Base-by-base conservation (phyloP, 2,113 vertebrate species). In the Cavia porcellus region DNA sequence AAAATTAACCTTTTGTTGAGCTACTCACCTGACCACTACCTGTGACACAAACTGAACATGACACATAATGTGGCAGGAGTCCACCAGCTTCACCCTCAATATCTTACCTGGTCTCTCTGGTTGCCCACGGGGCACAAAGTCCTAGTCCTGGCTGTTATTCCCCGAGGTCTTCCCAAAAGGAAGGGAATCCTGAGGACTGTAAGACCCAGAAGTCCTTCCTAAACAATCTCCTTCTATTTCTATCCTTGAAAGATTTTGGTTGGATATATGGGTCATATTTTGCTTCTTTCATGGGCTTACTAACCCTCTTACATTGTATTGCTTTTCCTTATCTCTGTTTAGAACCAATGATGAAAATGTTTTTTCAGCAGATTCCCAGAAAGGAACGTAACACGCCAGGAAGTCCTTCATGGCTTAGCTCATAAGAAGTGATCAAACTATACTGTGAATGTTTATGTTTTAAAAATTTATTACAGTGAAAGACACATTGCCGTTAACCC, bases 291-390 rank as follows among this genome's bases (percentile, higher is more conserved):
- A 5, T 6, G 28, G 61, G 50, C 24, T 90, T 38, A 83, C 95
- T 64, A 87, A 75, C n/a, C 12, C 52, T 57, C 24, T 45, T 74
- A 30, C 24, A 32, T 72, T 62, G 61, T 52, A 84, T 12, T 61
- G 38, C 38, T 83, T 79, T 81, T 97, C 81, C 32, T 96, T 50
- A 70, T 61, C 61, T 68, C 80, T 74, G 32, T 24, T 74, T 75
- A 89, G 70, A 80, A 35, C 74, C 66, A 89, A 90, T 83, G 50
- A 92, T 24, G 52, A 92, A 94, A 92, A 55, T 20, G 19, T 77
- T 3, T n/a, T 42, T 85, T 95, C 74, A 87, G 74, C 80, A 96
- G 80, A 64, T 3, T 72, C 38, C 64, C 75, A 77, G 15, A 92
- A 42, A 92, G 77, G 20, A 93, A 35, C 90, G 77, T 57, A 35